A percentile compares a stretch with the other conserved stretches of the same genome.
Evolutionary conservation across 2,113 vertebrate species (phyloP).

Genomic region (Syrmaticus mikado): DNA sequence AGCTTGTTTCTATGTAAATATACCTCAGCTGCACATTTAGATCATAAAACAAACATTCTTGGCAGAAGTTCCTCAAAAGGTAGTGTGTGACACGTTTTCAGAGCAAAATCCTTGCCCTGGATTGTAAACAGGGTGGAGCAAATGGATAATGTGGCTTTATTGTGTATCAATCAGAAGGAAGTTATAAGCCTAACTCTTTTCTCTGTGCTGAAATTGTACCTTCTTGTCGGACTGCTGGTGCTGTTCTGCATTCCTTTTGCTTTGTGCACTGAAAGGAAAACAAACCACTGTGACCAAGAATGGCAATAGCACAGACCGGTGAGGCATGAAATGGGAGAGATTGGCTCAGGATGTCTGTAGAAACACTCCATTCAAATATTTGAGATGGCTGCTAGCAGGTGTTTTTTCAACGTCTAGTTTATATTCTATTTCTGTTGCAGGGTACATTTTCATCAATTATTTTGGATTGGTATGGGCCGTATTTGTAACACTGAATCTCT

Average conservation of each 20-base stretch:
- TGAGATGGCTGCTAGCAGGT: slow-evolving; percentile 57
- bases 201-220: background rate
- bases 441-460: background rate
- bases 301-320: background rate
- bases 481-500: background rate
- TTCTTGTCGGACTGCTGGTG: background rate
- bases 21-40: background rate
- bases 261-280: slow-evolving; percentile 41
- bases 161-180: background rate
- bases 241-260: slow-evolving; percentile 44
- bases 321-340: background rate
- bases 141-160: background rate
- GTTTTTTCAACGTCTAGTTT: slow-evolving; percentile 33
- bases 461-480: background rate
- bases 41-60: background rate
- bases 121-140: background rate
- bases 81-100: background rate
- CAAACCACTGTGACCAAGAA: slow-evolving; percentile 61
- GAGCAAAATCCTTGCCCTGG: background rate
- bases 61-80: background rate
- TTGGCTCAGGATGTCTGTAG: background rate
- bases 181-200: background rate
- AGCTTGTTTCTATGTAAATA: background rate
- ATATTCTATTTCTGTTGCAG: slow-evolving; percentile 12
- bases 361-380: slow-evolving; percentile 28